phyloP scores from a whole-genome alignment of 2,797 vertebrate genomes.

The Triplophysa yarkandensis region DNA sequence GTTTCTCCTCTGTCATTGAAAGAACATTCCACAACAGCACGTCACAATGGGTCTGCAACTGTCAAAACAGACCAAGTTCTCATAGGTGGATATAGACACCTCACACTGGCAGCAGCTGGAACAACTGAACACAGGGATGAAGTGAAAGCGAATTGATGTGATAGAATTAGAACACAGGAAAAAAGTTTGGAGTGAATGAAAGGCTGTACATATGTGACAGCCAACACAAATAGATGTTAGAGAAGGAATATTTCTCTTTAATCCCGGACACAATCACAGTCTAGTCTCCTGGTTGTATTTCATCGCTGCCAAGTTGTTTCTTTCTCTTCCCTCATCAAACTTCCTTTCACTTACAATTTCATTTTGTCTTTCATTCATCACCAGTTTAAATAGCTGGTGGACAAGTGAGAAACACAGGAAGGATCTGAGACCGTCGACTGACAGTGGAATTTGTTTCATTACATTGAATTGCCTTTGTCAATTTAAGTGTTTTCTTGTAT shows the following conservation, averaged over 20 bases:
- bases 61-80: slow-evolving; percentile 78
- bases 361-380: slow-evolving; percentile 46
- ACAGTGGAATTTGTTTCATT: slow-evolving; percentile 58
- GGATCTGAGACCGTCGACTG: slow-evolving; percentile 24
- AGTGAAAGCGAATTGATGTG: no score
- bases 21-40: slow-evolving; percentile 66
- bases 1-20: slow-evolving; percentile 48
- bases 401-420: slow-evolving; percentile 40
- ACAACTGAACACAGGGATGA: slow-evolving; percentile 72
- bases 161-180: slow-evolving; percentile 54
- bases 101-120: slow-evolving; percentile 81
- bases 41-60: slow-evolving; percentile 67
- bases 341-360: slow-evolving; percentile 17
- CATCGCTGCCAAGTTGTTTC: slow-evolving; percentile 69
- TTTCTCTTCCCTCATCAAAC: background rate
- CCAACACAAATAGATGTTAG: slow-evolving; percentile 84
- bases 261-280: slow-evolving; percentile 79
- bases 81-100: slow-evolving; percentile 74
- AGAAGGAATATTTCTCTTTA: slow-evolving; percentile 68
- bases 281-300: slow-evolving; percentile 79
- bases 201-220: slow-evolving; percentile 61
- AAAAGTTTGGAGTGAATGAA: slow-evolving; percentile 41
- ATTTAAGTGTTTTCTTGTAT: slow-evolving; percentile 26
- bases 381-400: slow-evolving; percentile 70
- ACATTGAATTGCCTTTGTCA: slow-evolving; percentile 28